A percentile compares a stretch with the other conserved stretches of the same genome.
Evolutionary conservation across 2,113 vertebrate genomes (phyloP).

Genomic region (Trichomycterus rosablanca): DNA sequence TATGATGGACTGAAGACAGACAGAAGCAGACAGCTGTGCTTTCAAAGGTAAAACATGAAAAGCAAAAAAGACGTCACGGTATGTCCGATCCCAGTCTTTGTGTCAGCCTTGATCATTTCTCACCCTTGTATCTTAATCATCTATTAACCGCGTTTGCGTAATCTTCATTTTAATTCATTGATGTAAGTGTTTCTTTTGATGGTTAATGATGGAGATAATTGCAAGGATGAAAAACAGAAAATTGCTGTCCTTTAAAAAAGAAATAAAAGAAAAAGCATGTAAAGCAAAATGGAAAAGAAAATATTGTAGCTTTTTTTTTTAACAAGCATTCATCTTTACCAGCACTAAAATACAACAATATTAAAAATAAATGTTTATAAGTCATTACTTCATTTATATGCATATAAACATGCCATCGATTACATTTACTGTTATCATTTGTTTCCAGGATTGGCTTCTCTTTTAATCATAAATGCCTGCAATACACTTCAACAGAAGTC

Average conservation of each 20-base stretch:
- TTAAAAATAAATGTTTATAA: too few species aligned
- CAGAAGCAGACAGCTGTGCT: not conserved
- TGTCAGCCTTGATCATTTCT: constrained; percentile 21
- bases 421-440: too few species aligned
- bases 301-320: not conserved
- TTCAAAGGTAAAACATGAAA: not conserved
- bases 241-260: not conserved
- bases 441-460: too few species aligned
- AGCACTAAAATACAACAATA: too few species aligned
- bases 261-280: not conserved
- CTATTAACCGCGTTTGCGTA: constrained; percentile 2
- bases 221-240: constrained; percentile 15
- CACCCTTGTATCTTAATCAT: not conserved
- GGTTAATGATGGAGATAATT: constrained; percentile 23
- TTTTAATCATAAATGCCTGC: not conserved
- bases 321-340: not conserved
- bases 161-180: constrained; percentile 17
- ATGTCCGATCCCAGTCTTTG: not conserved
- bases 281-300: not conserved
- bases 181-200: constrained; percentile 34
- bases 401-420: too few species aligned
- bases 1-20: not conserved
- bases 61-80: not conserved
- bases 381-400: too few species aligned
- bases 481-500: not conserved